Conservation (phyloP, 2,888 invertebrate species). For the Cheilosia soror region DNA sequence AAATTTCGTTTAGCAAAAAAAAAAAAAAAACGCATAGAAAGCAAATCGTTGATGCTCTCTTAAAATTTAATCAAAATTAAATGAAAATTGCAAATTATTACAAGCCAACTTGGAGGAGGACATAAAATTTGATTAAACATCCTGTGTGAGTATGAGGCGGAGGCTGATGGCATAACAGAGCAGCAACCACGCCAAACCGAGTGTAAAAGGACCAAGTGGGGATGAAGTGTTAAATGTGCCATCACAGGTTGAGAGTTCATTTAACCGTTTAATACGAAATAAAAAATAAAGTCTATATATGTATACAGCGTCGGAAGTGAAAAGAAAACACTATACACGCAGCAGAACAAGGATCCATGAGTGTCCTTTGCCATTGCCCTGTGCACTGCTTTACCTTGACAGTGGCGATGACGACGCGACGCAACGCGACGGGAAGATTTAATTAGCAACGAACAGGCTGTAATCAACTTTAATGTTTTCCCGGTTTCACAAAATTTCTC, state of each 20-base stretch:
- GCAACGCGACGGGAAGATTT: constrained; percentile 34
- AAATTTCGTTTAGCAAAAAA: constrained; percentile 65
- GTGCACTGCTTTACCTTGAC: constrained; percentile 42
- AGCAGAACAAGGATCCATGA: constrained; percentile 11
- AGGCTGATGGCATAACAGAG: not conserved
- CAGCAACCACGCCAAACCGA: constrained; percentile 9
- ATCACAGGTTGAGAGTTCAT: constrained; percentile 68
- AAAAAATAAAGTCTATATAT: constrained; percentile 36
- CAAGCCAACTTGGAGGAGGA: constrained; percentile 64
- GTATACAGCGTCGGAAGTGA: constrained; percentile 17
- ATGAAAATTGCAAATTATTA: constrained; percentile 75
- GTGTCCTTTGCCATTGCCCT: constrained; percentile 37
- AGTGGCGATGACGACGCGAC: constrained; percentile 9
- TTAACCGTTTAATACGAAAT: constrained; percentile 66
- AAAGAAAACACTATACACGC: constrained; percentile 27
- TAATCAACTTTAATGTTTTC: constrained; percentile 59
- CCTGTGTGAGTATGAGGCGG: constrained; percentile 40
- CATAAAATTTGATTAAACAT: constrained; percentile 74
- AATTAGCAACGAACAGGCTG: constrained; percentile 59
- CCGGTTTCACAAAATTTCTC: constrained; percentile 19
- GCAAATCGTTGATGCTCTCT: constrained; percentile 71
- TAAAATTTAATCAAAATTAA: constrained; percentile 75
- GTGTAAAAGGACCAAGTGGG: constrained; percentile 41
- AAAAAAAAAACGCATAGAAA: constrained; percentile 61
- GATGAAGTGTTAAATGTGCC: constrained; percentile 65